Conservation (phyloP, 2,797 vertebrate genomes). For the Myripristis murdjan region DNA sequence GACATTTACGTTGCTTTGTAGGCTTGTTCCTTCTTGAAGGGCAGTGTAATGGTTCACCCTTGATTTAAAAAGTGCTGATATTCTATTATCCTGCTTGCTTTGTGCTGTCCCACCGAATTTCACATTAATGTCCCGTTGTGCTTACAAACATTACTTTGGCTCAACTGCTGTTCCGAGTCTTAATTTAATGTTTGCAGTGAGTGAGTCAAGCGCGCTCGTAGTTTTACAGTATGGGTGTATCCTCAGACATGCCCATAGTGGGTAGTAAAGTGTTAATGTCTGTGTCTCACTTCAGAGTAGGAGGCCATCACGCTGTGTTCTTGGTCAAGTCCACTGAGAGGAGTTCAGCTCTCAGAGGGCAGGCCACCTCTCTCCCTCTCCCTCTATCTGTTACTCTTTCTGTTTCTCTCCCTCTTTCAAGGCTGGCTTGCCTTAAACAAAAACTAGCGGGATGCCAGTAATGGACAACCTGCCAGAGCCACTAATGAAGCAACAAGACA, state of each 20-base stretch:
- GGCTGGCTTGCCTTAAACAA: constrained; percentile 25
- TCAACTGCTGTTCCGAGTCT: not conserved
- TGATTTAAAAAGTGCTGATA: no score
- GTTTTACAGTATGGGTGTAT: no score
- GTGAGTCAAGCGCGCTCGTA: not conserved
- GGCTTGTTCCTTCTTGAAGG: no score
- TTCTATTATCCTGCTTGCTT: no score
- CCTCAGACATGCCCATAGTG: no score
- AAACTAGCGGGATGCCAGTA: constrained; percentile 21
- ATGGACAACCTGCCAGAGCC: constrained; percentile 29
- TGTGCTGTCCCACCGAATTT: no score
- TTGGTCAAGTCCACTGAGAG: constrained; percentile 14
- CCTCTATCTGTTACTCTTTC: constrained; percentile 27
- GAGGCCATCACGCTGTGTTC: not conserved
- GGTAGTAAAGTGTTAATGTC: no score
- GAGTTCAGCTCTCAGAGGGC: constrained; percentile 8
- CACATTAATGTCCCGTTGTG: no score
- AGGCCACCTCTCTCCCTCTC: not conserved
- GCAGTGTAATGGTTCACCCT: no score
- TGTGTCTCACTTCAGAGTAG: no score
- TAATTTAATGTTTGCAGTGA: constrained; percentile 6
- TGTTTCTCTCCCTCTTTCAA: not conserved
- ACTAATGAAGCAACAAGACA: constrained; percentile 19
- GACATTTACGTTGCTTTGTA: no score
- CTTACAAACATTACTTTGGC: no score